phyloP scores from a whole-genome alignment of 2,888 invertebrate genomes.

The Acanthosoma haemorrhoidale region DNA sequence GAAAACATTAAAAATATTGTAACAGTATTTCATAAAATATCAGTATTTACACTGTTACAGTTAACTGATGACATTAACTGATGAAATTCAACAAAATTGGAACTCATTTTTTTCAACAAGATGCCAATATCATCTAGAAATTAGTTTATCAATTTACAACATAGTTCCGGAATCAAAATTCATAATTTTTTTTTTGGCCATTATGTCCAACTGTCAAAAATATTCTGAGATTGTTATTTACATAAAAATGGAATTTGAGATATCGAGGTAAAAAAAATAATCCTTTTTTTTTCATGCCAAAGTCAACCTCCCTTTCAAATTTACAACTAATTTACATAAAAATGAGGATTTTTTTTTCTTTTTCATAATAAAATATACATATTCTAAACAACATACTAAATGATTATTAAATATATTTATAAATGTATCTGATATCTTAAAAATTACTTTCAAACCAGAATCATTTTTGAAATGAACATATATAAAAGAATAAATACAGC shows the following conservation, averaged over 20 bases:
- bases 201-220: background rate
- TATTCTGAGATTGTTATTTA: background rate
- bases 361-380: slow-evolving; percentile 28
- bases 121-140: no score
- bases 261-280: background rate
- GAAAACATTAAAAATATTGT: no score
- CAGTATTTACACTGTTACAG: no score
- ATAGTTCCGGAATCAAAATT: background rate
- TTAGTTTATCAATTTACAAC: no score
- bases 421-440: slow-evolving; percentile 18
- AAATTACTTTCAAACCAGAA: slow-evolving; percentile 12
- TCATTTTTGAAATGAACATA: slow-evolving; percentile 23
- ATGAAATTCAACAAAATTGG: no score
- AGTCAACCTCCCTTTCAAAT: slow-evolving; percentile 22
- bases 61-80: no score
- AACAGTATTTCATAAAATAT: no score
- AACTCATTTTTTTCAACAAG: no score
- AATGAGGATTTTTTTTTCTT: slow-evolving; percentile 22
- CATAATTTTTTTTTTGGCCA: background rate
- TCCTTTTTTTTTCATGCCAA: background rate
- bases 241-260: background rate
- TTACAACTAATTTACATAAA: slow-evolving; percentile 28
- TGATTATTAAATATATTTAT: slow-evolving; percentile 26
- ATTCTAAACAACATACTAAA: slow-evolving; percentile 27
- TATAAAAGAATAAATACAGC: slow-evolving; percentile 26